Evolutionary conservation across 2,888 invertebrate genomes (phyloP), one percentile per base, ranked within the genome.

Genomic region (Drosophila affinis): DNA sequence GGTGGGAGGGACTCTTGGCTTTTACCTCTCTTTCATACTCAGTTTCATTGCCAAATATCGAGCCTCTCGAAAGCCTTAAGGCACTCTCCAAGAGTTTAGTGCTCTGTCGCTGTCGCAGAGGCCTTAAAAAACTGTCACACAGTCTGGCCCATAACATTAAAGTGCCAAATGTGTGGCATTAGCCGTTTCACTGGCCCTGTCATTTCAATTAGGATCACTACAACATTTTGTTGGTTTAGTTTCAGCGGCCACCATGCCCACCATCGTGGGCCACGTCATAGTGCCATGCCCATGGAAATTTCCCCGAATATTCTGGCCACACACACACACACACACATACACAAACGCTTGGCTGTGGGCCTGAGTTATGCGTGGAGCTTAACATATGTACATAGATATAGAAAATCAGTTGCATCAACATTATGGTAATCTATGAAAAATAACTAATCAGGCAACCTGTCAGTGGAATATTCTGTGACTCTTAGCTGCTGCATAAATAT

Each of bases 21-120:
- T 1, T 7, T 9, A 29, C 29, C 18, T 12, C 17, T 3, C 34
- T 12, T 32, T 45, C 21, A 12, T 46, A 17, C 44, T 21, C n/a
- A 10, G 29, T 29, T 77, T 70, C 76, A 80, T 80, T 80, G 63
- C 55, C 63, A 76, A 71, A 62, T 65, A 47, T 51, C 39, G 12
- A 34, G 17, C 44, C 51, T 56, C 39, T 39, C 7, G 21, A 48
- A 64, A n/a, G 44, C n/a, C 39, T 39, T 32, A 1, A 17, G 5
- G 2, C 9, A 49, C 39, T 63, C 9, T 14, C 10, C 12, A 9
- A 34, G 27, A 34, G 14, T 68, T 67, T 51, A 68, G 68, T 45
- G 51, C 24, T 5, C 24, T 9, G 5, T 24, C 24, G 21, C 44
- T 27, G 12, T 32, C 3, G 34, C n/a, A 18, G 10, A 21, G 17